Conservation (phyloP, 1,140 invertebrate genomes). For the Sitodiplosis mosellana region DNA sequence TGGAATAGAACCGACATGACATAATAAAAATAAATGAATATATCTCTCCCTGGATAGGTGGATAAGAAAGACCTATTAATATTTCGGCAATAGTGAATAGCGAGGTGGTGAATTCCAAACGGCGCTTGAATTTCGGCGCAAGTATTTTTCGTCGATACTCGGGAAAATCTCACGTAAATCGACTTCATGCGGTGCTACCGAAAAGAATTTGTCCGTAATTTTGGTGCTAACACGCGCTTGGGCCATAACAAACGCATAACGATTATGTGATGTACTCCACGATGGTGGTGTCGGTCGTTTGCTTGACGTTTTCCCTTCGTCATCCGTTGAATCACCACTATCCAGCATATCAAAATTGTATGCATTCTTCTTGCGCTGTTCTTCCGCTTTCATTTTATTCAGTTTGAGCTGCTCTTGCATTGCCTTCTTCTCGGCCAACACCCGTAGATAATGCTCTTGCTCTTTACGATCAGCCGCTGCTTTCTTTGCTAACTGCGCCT, state of each 20-base stretch:
- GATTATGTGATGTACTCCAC: conserved; percentile 30
- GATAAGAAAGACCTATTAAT: no score
- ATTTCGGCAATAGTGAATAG: conserved; percentile 27
- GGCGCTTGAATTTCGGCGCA: conserved; percentile 49
- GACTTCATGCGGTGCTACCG: conserved; percentile 36
- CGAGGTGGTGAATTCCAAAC: conserved; percentile 48
- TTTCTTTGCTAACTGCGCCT: no score
- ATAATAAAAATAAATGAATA: no score
- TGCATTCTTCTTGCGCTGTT: conserved; percentile 9
- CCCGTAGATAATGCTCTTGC: no score
- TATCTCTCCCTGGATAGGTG: no score
- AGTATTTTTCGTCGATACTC: conserved; percentile 35
- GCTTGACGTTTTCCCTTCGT: conserved; percentile 26
- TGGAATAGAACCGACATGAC: no score
- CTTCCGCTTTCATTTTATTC: conserved; percentile 10
- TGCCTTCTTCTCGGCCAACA: no score
- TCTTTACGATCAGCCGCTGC: no score
- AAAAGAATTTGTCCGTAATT: conserved; percentile 37
- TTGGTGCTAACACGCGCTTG: conserved; percentile 21
- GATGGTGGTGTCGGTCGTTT: conserved; percentile 28
- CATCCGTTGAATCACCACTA: conserved; percentile 34
- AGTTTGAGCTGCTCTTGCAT: conserved; percentile 4
- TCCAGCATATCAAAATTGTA: conserved; percentile 28
- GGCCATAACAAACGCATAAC: conserved; percentile 8
- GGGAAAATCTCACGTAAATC: conserved; percentile 47